Percentiles rank a stretch among this genome's conserved stretches.
Conservation (phyloP, 2,888 invertebrate species). For the Melanchra persicariae region DNA sequence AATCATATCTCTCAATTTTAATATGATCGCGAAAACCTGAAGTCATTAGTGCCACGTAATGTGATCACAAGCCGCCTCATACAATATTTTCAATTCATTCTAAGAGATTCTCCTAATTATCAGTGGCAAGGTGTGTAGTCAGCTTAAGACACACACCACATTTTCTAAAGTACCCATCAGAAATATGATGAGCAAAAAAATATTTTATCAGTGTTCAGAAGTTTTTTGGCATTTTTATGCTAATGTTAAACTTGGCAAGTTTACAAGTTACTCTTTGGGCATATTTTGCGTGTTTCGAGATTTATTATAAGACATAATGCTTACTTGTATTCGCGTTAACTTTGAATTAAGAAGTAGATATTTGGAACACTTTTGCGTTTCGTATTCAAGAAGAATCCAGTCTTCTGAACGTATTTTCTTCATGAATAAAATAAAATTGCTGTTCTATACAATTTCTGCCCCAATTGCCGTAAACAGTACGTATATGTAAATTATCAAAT, state of each 20-base stretch:
- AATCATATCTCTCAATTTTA: slow-evolving; percentile 6
- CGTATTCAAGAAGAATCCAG: slow-evolving; percentile 4
- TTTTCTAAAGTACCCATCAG: slow-evolving; percentile 36
- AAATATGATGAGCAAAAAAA: slow-evolving; percentile 47
- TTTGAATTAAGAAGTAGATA: slow-evolving; percentile 42
- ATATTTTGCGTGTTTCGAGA: slow-evolving; percentile 57
- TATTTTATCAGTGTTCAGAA: slow-evolving; percentile 52
- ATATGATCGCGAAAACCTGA: slow-evolving; percentile 29
- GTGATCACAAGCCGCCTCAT: slow-evolving; percentile 21
- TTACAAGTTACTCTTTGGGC: slow-evolving; percentile 59
- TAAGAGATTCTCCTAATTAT: slow-evolving; percentile 10
- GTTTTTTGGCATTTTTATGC: slow-evolving; percentile 63
- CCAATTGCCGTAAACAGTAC: background rate
- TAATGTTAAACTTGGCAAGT: slow-evolving; percentile 65
- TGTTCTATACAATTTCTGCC: background rate
- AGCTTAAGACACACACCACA: slow-evolving; percentile 40
- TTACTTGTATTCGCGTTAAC: slow-evolving; percentile 50
- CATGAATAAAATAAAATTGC: slow-evolving; percentile 1
- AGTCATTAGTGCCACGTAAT: slow-evolving; percentile 18
- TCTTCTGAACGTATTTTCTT: background rate
- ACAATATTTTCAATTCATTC: slow-evolving; percentile 9
- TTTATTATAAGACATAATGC: slow-evolving; percentile 57
- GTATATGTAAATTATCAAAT: background rate
- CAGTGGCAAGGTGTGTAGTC: slow-evolving; percentile 34
- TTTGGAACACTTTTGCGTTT: slow-evolving; percentile 23